Base-by-base conservation (phyloP, 2,797 vertebrate species). In the Xenops minutus region DNA sequence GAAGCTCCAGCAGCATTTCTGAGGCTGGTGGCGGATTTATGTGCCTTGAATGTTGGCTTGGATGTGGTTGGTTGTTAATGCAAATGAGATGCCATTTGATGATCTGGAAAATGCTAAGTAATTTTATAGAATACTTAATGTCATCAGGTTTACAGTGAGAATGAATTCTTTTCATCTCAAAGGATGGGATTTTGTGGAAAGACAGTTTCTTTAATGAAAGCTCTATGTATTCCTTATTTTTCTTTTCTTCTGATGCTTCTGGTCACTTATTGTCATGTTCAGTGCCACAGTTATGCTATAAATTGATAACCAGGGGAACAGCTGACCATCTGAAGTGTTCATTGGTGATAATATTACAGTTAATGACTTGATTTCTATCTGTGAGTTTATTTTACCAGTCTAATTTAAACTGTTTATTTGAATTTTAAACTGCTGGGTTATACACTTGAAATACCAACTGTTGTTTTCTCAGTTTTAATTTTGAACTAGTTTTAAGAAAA, bases 251-350 rank as follows among this genome's bases (percentile, higher is more conserved):
- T 46, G 59, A 10, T 51, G 43, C 34, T 46, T n/a, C 4, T 48
- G 19, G 13, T 71, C 9, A 20, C 12, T 74, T 64, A 51, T 4
- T 34, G 80, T 81, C 5, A 3, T 51, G 8, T 51, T 76, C 78
- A 51, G n/a, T 68, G 23, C 95, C 94, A 78, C 89, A 99, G 97
- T 98, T 99, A 95, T 98, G 98, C 62, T 97, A 98, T 85, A 97
- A 95, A 98, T 97, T 83, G 98, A 98, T 93, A 98, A 98, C 75
- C 98, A 98, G 73, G 98, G 98, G 88, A 99, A 98, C 93, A 98
- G 97, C 71, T 98, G 98, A 8, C 97, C 98, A 82, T 98, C 98
- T 94, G 97, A 99, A 97, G 98, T 98, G 73, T 98, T 99, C 95
- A 96, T 97, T 78, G 95, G 91, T 66, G 97, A n/a, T 15, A 21